Evolutionary conservation across 2,888 invertebrate species (phyloP).

Genomic region (Dendrolimus houi): DNA sequence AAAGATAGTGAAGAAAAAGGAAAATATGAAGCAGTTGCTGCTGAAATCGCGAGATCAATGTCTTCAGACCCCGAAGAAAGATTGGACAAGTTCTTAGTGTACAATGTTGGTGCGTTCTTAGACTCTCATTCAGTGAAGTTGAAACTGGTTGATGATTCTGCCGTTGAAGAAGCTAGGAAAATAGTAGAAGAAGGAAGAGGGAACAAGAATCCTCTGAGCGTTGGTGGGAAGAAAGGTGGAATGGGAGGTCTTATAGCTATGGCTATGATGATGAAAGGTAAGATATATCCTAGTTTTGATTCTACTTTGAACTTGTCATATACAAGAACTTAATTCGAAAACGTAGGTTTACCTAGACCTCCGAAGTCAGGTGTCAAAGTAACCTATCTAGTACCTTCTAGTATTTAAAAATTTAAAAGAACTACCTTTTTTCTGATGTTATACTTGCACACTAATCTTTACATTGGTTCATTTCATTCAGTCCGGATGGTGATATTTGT

Average conservation of each 20-base stretch:
- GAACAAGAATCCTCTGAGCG: constrained; percentile 38
- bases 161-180: constrained; percentile 70
- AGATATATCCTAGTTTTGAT: constrained; percentile 6
- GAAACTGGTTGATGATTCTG: constrained; percentile 77
- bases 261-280: constrained; percentile 79
- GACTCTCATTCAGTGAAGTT: constrained; percentile 83
- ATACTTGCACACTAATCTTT: too few species aligned
- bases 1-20: constrained; percentile 78
- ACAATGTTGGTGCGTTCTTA: constrained; percentile 80
- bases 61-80: constrained; percentile 83
- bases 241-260: constrained; percentile 72
- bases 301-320: too few species aligned
- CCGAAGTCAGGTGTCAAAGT: too few species aligned
- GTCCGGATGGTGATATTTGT: too few species aligned
- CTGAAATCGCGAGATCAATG: constrained; percentile 81
- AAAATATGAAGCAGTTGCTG: constrained; percentile 68
- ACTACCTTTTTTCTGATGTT: too few species aligned
- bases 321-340: too few species aligned
- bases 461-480: too few species aligned
- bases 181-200: constrained; percentile 58
- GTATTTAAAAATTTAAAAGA: too few species aligned
- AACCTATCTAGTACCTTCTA: too few species aligned
- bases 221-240: constrained; percentile 50
- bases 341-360: too few species aligned
- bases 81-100: constrained; percentile 82